A percentile compares a stretch with the other conserved stretches of the same genome.
phyloP scores from a whole-genome alignment of 2,113 vertebrate species.

The Catharus fuscescens region DNA sequence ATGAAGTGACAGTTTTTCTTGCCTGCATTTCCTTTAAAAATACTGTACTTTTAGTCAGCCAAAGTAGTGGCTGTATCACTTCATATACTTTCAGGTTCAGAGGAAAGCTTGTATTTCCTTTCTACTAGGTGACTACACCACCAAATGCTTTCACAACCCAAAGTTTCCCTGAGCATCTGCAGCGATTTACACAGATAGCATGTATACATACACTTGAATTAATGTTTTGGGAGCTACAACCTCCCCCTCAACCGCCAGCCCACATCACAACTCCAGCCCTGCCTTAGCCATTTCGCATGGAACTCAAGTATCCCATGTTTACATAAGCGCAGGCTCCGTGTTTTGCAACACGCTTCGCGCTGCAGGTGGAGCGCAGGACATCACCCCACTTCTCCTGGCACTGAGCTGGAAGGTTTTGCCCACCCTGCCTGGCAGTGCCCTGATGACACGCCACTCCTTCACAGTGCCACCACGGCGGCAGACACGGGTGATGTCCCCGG shows the following conservation, averaged over 20 bases:
- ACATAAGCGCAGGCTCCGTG: background rate
- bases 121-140: background rate
- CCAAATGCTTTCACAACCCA: background rate
- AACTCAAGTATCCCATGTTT: background rate
- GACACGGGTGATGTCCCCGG: background rate
- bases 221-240: background rate
- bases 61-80: background rate
- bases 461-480: background rate
- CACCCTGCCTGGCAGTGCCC: background rate
- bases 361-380: background rate
- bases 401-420: background rate
- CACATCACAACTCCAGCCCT: background rate
- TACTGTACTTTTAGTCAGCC: background rate
- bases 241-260: background rate
- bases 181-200: background rate
- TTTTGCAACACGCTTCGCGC: background rate
- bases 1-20: background rate
- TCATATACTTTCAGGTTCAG: background rate
- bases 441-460: background rate
- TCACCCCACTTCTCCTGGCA: background rate
- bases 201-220: background rate
- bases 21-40: background rate
- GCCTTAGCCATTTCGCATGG: background rate
- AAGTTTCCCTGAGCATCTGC: background rate
- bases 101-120: background rate